Percentiles rank a stretch among this genome's conserved stretches.
Evolutionary conservation across 1,140 invertebrate species (phyloP).

Genomic region (Dendroctonus ponderosae): DNA sequence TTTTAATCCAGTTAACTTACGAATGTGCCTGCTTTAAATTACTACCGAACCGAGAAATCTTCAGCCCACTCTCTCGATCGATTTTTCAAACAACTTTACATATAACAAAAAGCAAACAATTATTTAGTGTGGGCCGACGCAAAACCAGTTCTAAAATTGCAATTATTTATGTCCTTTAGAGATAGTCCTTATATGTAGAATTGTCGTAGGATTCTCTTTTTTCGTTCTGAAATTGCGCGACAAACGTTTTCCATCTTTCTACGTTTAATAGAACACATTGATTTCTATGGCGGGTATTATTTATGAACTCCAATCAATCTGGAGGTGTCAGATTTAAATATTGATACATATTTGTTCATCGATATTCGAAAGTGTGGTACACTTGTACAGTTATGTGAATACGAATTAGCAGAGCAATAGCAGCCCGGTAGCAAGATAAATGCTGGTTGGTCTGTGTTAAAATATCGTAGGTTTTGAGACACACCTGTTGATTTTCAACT

Average conservation of each 20-base stretch:
- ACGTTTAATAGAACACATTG: too few species aligned
- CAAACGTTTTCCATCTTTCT: slow-evolving; percentile 21
- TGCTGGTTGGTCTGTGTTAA: not conserved
- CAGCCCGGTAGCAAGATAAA: slow-evolving; percentile 13
- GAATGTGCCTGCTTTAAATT: slow-evolving; percentile 19
- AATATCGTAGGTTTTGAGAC: not conserved
- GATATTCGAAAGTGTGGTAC: slow-evolving; percentile 22
- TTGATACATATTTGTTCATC: slow-evolving; percentile 21
- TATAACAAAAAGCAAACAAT: slow-evolving; percentile 35
- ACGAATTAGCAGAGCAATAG: slow-evolving; percentile 15
- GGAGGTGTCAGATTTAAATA: slow-evolving; percentile 29
- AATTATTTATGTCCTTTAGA: slow-evolving; percentile 35
- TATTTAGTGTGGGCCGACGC: slow-evolving; percentile 34
- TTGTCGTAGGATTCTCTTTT: slow-evolving; percentile 35
- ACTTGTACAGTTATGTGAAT: slow-evolving; percentile 17
- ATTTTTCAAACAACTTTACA: slow-evolving; percentile 33
- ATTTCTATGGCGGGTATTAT: not conserved
- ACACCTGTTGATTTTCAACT: not conserved
- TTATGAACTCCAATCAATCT: slow-evolving; percentile 20
- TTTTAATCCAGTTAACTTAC: slow-evolving; percentile 14
- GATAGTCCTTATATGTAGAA: slow-evolving; percentile 36
- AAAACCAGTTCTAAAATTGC: slow-evolving; percentile 37
- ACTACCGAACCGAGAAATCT: slow-evolving; percentile 24
- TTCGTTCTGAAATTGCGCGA: slow-evolving; percentile 20
- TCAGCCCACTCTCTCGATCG: slow-evolving; percentile 22